phyloP scores from a whole-genome alignment of 2,888 invertebrate species.

The Lucinisca nassula region DNA sequence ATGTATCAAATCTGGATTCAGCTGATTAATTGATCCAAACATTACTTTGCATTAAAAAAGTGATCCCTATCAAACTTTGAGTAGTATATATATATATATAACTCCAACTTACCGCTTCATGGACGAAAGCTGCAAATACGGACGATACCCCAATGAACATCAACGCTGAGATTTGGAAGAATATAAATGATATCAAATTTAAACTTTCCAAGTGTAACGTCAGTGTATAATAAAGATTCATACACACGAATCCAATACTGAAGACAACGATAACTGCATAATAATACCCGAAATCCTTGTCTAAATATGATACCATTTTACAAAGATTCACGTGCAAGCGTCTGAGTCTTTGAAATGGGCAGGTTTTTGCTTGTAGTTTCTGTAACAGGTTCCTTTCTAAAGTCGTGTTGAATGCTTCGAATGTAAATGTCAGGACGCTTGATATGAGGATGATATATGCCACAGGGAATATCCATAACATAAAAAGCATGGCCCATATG shows the following conservation, averaged over 20 bases:
- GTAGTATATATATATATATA: too few species aligned
- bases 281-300: background rate
- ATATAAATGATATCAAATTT: constrained; percentile 14
- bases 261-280: background rate
- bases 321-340: background rate
- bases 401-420: background rate
- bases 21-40: too few species aligned
- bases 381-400: background rate
- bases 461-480: background rate
- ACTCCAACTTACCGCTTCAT: constrained; percentile 46
- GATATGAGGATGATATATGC: background rate
- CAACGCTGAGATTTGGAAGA: constrained; percentile 1
- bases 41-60: too few species aligned
- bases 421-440: background rate
- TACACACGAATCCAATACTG: background rate
- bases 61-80: too few species aligned
- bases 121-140: constrained; percentile 22
- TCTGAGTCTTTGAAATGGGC: background rate
- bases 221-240: constrained; percentile 41
- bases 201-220: constrained; percentile 5
- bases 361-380: background rate
- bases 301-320: background rate
- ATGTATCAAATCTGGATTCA: too few species aligned
- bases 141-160: background rate
- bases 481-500: background rate